Percentiles rank a stretch among this genome's conserved stretches.
Evolutionary conservation across 1,140 invertebrate genomes (phyloP).

Genomic region (Drosophila asahinai): DNA sequence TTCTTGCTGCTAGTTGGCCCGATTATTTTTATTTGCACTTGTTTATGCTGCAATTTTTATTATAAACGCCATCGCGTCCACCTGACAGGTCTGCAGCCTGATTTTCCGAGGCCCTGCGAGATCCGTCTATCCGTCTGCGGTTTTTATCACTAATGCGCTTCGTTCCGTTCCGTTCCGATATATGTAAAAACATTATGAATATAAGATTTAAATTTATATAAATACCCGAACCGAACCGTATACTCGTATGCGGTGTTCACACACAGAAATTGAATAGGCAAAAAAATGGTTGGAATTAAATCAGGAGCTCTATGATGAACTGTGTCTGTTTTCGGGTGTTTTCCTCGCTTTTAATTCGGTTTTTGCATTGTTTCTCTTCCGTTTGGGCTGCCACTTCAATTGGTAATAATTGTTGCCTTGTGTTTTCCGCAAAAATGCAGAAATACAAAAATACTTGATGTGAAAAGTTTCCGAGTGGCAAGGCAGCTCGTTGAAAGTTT

Average conservation of each 20-base stretch:
- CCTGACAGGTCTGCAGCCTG: slow-evolving; percentile 11
- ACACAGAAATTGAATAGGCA: background rate
- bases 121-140: slow-evolving; percentile 63
- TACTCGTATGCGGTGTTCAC: background rate
- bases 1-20: slow-evolving; percentile 28
- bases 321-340: background rate
- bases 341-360: slow-evolving; percentile 4
- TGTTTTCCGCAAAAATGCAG: no score
- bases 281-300: slow-evolving; percentile 19
- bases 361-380: background rate
- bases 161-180: slow-evolving; percentile 4
- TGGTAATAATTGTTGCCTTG: slow-evolving; percentile 9
- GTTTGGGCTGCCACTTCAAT: slow-evolving; percentile 6
- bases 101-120: slow-evolving; percentile 7
- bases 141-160: slow-evolving; percentile 56
- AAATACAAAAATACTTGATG: no score
- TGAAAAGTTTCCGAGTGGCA: background rate
- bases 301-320: slow-evolving; percentile 36
- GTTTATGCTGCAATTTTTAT: slow-evolving; percentile 66
- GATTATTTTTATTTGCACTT: slow-evolving; percentile 61
- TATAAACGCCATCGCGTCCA: slow-evolving; percentile 49
- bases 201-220: slow-evolving; percentile 35
- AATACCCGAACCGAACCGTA: background rate
- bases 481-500: background rate
- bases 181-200: slow-evolving; percentile 50